phyloP scores from a whole-genome alignment of 2,797 vertebrate genomes.

The Sciurus vulgaris region DNA sequence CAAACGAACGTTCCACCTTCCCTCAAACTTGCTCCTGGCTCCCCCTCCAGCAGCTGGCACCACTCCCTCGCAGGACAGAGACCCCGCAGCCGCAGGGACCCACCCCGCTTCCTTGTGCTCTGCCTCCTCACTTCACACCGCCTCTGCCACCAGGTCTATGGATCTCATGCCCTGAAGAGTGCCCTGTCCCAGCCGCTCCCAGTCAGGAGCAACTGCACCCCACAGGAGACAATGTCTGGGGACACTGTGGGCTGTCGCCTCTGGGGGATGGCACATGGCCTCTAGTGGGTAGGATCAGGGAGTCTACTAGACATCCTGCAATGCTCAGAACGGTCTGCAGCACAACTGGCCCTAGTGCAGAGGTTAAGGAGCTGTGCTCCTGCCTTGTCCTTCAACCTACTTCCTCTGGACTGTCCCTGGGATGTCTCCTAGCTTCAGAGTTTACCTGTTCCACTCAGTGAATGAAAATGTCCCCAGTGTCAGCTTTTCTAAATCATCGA shows the following conservation, averaged over 20 bases:
- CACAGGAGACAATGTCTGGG: not conserved
- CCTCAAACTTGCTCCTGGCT: not conserved
- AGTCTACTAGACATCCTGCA: not conserved
- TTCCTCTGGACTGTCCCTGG: no score
- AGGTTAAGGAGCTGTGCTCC: not conserved
- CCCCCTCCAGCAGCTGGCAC: not conserved
- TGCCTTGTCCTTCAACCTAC: no score
- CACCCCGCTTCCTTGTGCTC: not conserved
- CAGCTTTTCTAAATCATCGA: not conserved
- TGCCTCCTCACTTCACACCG: not conserved
- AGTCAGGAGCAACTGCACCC: not conserved
- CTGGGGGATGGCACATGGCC: not conserved
- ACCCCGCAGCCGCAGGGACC: no score
- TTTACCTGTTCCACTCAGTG: not conserved
- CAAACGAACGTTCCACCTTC: rapidly evolving
- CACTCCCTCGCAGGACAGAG: not conserved
- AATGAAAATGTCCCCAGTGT: not conserved
- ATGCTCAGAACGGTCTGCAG: not conserved
- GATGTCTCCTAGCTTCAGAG: not conserved
- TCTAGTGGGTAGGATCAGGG: not conserved
- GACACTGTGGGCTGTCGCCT: not conserved
- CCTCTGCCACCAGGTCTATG: not conserved
- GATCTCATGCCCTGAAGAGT: not conserved
- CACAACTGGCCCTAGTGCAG: not conserved
- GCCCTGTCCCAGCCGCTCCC: not conserved